Evolutionary conservation across 2,888 invertebrate species (phyloP).

Genomic region (Ditula angustiorana): DNA sequence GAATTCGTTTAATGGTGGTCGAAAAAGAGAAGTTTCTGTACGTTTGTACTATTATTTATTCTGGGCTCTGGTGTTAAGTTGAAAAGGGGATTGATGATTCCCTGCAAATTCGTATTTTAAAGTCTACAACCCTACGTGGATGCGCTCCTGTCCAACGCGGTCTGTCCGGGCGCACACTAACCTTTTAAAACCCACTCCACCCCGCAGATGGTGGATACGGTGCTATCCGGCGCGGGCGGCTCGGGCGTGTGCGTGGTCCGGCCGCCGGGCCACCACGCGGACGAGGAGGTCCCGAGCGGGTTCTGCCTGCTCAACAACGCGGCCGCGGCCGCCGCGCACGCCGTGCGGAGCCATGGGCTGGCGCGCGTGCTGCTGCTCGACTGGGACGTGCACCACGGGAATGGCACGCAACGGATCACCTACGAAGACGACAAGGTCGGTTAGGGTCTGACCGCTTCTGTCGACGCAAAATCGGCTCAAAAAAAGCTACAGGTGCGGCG

Average conservation of each 20-base stretch:
- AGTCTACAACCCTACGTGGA: no score
- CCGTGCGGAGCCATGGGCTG: conserved; percentile 85
- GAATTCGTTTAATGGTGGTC: no score
- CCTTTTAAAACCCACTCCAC: background rate
- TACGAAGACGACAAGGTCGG: conserved; percentile 88
- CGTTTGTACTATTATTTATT: no score
- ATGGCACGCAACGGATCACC: conserved; percentile 94
- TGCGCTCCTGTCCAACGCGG: no score
- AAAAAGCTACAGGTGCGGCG: no score
- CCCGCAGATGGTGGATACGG: conserved; percentile 88
- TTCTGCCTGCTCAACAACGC: conserved; percentile 97
- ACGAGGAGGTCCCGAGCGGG: conserved; percentile 90
- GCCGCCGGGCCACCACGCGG: conserved; percentile 97
- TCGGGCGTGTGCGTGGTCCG: conserved; percentile 93
- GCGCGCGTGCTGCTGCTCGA: conserved; percentile 91
- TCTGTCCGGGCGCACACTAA: no score
- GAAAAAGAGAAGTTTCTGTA: no score
- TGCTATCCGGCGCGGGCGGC: conserved; percentile 86
- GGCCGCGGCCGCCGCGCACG: conserved; percentile 92
- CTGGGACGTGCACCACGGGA: conserved; percentile 99
- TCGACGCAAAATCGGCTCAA: no score
- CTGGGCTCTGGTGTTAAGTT: no score
- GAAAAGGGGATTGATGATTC: no score
- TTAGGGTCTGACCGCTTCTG: no score
- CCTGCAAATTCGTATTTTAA: no score